These are phyloP conservation scores for Glareola pratincola DNA, from an alignment of 2,113 vertebrate genomes.

Conservation along the genomic window DNA sequence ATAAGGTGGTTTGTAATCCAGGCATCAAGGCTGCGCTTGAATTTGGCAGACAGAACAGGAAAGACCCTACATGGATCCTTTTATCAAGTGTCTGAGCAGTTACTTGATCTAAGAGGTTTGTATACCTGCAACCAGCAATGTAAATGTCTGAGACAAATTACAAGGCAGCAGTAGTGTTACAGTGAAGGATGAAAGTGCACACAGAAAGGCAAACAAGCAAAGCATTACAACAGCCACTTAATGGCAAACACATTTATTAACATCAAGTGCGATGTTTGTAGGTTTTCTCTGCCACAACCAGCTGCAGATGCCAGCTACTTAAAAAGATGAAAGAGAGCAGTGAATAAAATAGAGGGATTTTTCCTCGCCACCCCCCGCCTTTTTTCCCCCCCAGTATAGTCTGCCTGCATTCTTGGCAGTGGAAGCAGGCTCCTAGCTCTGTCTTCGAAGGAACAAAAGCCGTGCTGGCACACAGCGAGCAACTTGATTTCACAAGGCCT, in stretches of 20 bases:
- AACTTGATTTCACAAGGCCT: constrained; percentile 66
- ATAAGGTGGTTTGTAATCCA: constrained; percentile 47
- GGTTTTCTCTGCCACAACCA: constrained; percentile 43
- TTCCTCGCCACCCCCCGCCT: not conserved
- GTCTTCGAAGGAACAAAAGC: constrained; percentile 57
- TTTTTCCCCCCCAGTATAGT: not conserved
- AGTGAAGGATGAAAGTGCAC: constrained; percentile 71
- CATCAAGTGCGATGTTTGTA: constrained; percentile 55
- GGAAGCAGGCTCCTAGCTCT: constrained; percentile 29
- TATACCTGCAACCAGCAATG: constrained; percentile 63
- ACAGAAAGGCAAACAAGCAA: constrained; percentile 67
- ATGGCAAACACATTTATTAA: constrained; percentile 73
- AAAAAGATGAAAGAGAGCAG: constrained; percentile 52
- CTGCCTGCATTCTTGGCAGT: constrained; percentile 41
- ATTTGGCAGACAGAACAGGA: constrained; percentile 45
- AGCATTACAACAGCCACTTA: constrained; percentile 65
- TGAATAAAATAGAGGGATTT: constrained; percentile 10
- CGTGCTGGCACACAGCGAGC: constrained; percentile 59
- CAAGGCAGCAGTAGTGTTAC: constrained; percentile 52
- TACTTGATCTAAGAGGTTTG: constrained; percentile 68
- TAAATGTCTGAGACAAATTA: constrained; percentile 69
- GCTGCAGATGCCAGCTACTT: constrained; percentile 52
- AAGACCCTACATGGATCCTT: constrained; percentile 48
- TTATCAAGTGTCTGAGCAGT: constrained; percentile 61
- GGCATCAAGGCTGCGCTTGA: constrained; percentile 30